Evolutionary conservation across 2,797 vertebrate species (phyloP).

Genomic region (Streptopelia turtur): DNA sequence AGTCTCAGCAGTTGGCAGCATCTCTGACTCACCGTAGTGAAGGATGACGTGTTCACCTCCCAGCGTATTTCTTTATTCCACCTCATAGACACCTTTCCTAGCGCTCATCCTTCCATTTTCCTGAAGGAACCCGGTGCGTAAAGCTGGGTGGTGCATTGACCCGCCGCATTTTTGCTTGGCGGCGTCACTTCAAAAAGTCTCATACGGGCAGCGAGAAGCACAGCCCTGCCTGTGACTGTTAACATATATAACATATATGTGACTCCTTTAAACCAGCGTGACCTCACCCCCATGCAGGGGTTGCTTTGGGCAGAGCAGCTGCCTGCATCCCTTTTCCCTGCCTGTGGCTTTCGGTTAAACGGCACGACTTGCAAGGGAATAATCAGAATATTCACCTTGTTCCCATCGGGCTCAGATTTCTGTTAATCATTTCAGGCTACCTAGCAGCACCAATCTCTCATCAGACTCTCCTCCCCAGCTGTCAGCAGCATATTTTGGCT

Average conservation of each 20-base stretch:
- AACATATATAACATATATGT: accelerated
- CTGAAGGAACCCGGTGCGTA: accelerated
- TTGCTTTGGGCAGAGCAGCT: not conserved
- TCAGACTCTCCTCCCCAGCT: not conserved
- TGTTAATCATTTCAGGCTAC: not conserved
- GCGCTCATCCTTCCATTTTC: not conserved
- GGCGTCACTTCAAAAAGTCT: accelerated
- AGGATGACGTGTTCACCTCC: accelerated
- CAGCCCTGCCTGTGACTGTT: not conserved
- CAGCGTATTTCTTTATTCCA: not conserved
- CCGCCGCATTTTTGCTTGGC: accelerated
- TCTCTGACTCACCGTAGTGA: not conserved
- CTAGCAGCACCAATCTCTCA: not conserved
- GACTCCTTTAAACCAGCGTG: accelerated
- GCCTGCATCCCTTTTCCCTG: not conserved
- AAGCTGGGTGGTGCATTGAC: not conserved
- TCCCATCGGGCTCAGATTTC: not conserved
- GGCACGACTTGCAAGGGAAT: not conserved
- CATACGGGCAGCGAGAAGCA: not conserved
- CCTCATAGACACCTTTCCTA: not conserved
- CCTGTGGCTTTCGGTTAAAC: not conserved
- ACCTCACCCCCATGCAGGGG: not conserved
- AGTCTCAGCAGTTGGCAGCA: not conserved
- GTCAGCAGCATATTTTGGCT: accelerated
- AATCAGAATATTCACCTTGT: not conserved